Evolutionary conservation across 2,797 vertebrate species (phyloP).

Genomic region (Hozukius guyotensis): DNA sequence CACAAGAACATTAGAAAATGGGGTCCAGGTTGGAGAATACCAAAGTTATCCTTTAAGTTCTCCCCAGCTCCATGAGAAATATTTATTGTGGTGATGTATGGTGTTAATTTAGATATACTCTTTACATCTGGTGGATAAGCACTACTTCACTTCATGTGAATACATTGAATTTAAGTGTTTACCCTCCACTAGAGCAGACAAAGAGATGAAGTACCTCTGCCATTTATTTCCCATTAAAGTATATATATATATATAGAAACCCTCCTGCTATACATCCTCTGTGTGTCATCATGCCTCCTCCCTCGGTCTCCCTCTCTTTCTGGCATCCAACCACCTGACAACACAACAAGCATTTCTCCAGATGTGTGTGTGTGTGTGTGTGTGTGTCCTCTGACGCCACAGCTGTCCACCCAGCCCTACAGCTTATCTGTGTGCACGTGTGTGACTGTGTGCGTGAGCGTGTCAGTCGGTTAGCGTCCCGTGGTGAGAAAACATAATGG

Average conservation of each 20-base stretch:
- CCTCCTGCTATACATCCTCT: conserved; percentile 18
- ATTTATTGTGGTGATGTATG: background rate
- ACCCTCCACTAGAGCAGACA: background rate
- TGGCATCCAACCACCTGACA: conserved; percentile 63
- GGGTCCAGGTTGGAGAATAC: background rate
- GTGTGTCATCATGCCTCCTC: conserved; percentile 26
- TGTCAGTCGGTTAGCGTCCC: conserved; percentile 45
- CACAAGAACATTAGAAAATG: background rate
- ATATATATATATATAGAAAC: background rate
- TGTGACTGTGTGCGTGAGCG: conserved; percentile 20
- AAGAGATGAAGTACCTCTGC: background rate
- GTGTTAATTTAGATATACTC: background rate
- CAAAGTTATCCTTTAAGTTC: background rate
- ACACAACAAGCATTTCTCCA: conserved; percentile 75
- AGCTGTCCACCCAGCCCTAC: conserved; percentile 64
- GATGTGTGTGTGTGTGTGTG: conserved; percentile 65
- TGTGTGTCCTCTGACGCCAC: conserved; percentile 54
- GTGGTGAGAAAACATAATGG: conserved; percentile 50
- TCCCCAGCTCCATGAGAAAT: background rate
- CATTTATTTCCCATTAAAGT: background rate
- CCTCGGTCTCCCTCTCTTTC: conserved; percentile 32
- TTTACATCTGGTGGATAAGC: background rate
- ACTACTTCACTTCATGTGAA: background rate
- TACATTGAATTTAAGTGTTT: background rate
- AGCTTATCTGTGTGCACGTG: conserved; percentile 39